phyloP scores from a whole-genome alignment of 2,797 vertebrate species.

The Buphagus erythrorhynchus region DNA sequence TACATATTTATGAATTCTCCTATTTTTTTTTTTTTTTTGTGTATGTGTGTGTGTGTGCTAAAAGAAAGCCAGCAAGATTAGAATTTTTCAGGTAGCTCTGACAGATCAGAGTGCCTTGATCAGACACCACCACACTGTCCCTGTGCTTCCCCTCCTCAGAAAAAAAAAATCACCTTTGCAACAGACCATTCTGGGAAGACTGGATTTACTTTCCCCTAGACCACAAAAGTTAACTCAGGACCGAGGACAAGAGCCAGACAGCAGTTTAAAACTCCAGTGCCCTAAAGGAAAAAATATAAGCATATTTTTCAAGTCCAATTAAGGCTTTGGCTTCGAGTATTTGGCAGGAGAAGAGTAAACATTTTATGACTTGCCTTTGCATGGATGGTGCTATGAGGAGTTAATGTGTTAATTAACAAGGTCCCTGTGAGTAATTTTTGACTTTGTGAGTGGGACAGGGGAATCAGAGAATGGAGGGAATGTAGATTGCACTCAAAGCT shows the following conservation, averaged over 20 bases:
- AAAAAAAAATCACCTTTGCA: not conserved
- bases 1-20: not conserved
- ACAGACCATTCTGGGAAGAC: not conserved
- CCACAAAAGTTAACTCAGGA: not conserved
- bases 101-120: not conserved
- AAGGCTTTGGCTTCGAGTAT: not conserved
- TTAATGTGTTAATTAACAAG: not conserved
- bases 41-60: not conserved
- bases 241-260: not conserved
- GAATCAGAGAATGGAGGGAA: not conserved
- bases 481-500: not conserved
- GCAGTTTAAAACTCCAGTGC: not conserved
- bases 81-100: not conserved
- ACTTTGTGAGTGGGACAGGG: not conserved
- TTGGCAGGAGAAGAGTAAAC: not conserved
- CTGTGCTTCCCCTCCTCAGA: not conserved
- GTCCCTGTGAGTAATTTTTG: not conserved
- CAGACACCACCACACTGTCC: not conserved
- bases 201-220: not conserved
- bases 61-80: not conserved
- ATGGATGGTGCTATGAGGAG: not conserved
- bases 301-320: slow-evolving; percentile 23
- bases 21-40: not conserved
- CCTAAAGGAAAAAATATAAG: not conserved
- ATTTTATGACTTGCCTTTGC: not conserved